Evolutionary conservation across 2,888 invertebrate genomes (phyloP), one percentile per base, ranked within the genome.

Genomic region (Perizoma flavofasciatum): DNA sequence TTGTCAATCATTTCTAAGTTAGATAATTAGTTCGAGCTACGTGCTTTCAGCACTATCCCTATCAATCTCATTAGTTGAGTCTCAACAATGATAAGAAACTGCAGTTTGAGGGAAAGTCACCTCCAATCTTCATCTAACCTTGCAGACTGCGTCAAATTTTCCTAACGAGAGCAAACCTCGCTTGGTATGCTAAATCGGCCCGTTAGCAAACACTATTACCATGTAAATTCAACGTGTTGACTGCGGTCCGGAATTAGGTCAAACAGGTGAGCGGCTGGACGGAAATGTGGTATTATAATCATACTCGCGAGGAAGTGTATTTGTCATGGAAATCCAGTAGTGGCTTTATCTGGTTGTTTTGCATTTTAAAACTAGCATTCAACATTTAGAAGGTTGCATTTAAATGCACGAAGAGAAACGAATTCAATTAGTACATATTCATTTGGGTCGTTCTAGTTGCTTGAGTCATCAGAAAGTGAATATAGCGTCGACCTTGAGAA

Each of bases 211-310:
- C 83, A 78, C 75, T 65, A 83, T 87, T 86, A 83, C 82, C 77
- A 86, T 86, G 85, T 77, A 85, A 86, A 87, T 86, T 80, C 73
- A 67, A 73, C 75, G 77, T 78, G 83, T 81, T 79, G 80, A 79
- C 78, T 75, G 63, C 61, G 67, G 64, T 59, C 49, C 64, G 55
- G 70, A 82, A 80, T 78, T 76, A 69, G 82, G 83, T 79, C 75
- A 77, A 74, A 74, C 74, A 77, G 72, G 75, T 74, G 73, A 72
- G 64, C 56, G 53, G 41, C 39, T 54, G 51, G 58, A 55, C 59
- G 61, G 63, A 60, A 67, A 65, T 67, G 43, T 62, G 59, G 53
- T 53, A 49, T 56, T 51, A 60, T 56, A 47, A 41, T 55, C 51
- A 49, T 45, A 22, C 40, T 46, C 6, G 52, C 11, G 33, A 35